Conservation (phyloP, 2,888 invertebrate genomes). For the Clanis bilineata region DNA sequence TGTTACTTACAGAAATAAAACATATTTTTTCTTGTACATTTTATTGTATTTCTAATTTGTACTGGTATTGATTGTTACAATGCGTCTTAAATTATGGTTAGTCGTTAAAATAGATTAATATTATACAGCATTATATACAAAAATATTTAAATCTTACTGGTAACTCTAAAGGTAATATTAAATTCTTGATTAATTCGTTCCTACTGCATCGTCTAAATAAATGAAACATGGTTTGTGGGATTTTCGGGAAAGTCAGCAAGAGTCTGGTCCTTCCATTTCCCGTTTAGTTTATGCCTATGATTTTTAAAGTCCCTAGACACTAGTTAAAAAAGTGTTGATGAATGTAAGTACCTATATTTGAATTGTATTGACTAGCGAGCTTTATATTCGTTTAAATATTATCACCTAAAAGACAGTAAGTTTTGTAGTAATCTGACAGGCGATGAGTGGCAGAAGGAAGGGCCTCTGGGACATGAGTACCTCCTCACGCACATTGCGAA, state of each 20-base stretch:
- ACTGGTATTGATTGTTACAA: background rate
- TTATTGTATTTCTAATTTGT: conserved; percentile 1
- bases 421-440: conserved; percentile 89
- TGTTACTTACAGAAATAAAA: too few species aligned
- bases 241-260: too few species aligned
- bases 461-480: conserved; percentile 87
- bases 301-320: too few species aligned
- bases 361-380: background rate
- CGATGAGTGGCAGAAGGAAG: conserved; percentile 88
- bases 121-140: background rate
- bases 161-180: too few species aligned
- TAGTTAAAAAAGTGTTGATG: background rate
- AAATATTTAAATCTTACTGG: background rate
- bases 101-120: background rate
- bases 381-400: background rate
- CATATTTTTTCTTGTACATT: background rate
- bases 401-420: conserved; percentile 80
- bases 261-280: too few species aligned
- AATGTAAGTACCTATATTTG: background rate
- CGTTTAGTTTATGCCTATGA: too few species aligned
- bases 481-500: conserved; percentile 90
- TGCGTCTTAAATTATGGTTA: background rate
- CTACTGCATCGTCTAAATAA: too few species aligned
- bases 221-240: too few species aligned
- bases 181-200: too few species aligned